Evolutionary conservation across 2,113 vertebrate species (phyloP).

Genomic region (Brachypodius melanocephalos): DNA sequence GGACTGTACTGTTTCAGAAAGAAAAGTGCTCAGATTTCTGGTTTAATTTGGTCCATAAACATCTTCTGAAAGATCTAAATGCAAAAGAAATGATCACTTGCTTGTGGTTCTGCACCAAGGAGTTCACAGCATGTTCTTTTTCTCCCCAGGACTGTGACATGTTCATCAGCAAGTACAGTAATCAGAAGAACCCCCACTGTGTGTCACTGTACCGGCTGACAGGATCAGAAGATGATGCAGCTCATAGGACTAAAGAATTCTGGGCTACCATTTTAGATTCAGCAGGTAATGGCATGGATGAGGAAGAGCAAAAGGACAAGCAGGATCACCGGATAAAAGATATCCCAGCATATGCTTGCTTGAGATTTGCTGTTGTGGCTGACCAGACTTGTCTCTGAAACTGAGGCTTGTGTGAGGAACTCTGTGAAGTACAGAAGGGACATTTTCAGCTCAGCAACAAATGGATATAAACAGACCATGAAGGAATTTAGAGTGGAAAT

Average conservation of each 20-base stretch:
- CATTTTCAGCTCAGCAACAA: background rate
- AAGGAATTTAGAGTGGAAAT: background rate
- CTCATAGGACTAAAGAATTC: slow-evolving; percentile 75
- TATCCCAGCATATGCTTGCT: background rate
- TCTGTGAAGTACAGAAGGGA: background rate
- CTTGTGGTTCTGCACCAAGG: background rate
- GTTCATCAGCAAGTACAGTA: slow-evolving; percentile 84
- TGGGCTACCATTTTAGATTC: slow-evolving; percentile 84
- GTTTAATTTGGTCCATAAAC: background rate
- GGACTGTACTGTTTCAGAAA: background rate
- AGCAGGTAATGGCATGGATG: slow-evolving; percentile 66
- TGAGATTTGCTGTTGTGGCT: background rate
- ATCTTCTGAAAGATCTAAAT: background rate
- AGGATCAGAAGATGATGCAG: slow-evolving; percentile 67
- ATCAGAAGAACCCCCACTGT: slow-evolving; percentile 79
- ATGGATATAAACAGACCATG: background rate
- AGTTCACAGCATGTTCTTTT: background rate
- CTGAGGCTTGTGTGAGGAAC: background rate
- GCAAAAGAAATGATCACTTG: background rate
- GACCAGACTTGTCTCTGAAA: background rate
- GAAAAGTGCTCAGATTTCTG: background rate
- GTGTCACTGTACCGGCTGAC: slow-evolving; percentile 80
- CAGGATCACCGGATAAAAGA: background rate
- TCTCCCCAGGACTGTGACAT: slow-evolving; percentile 77
- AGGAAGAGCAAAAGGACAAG: background rate